Base-by-base conservation (phyloP, 2,888 invertebrate species). In the Apantesis nais region DNA sequence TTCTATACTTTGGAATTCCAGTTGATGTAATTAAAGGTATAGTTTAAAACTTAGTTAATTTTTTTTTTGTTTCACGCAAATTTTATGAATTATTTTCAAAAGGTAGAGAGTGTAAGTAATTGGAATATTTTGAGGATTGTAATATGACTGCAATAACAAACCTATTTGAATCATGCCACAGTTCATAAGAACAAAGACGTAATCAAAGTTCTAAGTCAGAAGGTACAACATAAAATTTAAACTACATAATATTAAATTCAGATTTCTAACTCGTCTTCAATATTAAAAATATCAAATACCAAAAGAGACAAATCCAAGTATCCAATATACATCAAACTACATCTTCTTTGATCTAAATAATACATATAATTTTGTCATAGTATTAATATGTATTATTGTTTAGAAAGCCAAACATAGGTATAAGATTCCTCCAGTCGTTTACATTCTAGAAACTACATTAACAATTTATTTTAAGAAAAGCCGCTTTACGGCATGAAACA, bases 321-420 rank as follows among this genome's bases (percentile, higher is more conserved):
- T 80, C 66, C 73, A 69, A 73, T 74, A 77, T 71, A 74, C 67
- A 52, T 48, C 62, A n/a, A 64, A n/a, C 75, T 73, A 74, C 66
- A 74, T 74, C 71, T 71, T 44, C n/a, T n/a, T n/a, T n/a, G n/a
- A n/a, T n/a, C n/a, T n/a, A n/a, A n/a, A n/a, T n/a, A n/a, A n/a
- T n/a, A n/a, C n/a, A n/a, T n/a, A n/a, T n/a, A n/a, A n/a, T n/a
- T n/a, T n/a, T n/a, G n/a, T n/a, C n/a, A n/a, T n/a, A n/a, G n/a
- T 22, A 22, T 52, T 9, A 12, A 52, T 2, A 52, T 52, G n/a
- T 52, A 7, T 55, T 14, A 14, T 29, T 55, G 25, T 55, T 55
- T 55, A 55, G 14, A 14, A 29, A 52, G n/a, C 9, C n/a, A 11
- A n/a, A 52, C 4, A 52, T 9, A 52, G 2, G 25, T 55, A 25